Base-by-base conservation (phyloP, 2,888 invertebrate species). In the Caenorhabditis wallacei region DNA sequence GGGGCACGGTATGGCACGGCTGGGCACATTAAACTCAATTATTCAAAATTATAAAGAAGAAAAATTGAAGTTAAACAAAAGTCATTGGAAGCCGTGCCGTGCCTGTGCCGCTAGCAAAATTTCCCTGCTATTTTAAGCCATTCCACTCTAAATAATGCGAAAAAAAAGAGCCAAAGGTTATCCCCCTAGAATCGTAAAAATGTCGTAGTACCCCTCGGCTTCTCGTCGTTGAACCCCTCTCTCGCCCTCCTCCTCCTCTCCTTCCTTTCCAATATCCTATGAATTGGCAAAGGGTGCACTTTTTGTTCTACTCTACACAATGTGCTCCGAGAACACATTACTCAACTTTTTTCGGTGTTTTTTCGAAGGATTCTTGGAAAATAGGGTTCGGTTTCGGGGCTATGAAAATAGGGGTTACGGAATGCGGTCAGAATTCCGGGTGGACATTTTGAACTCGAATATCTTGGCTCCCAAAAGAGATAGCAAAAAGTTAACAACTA, bases 291-390 rank as follows among this genome's bases (percentile, higher is more conserved):
- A 35, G 16, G 24, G 63, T 63, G 59, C 59, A 59, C 40, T 59
- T 40, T 40, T 59, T 59, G 40, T 43, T 16, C 7, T 4, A 13
- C 26, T 22, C 11, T 1, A 37, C 10, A 2, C 10, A 48, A 59
- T 59, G 59, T 59, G 59, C 59, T 59, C 63, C 63, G 48, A 51
- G 64, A 66, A 48, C 64, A 66, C 64, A 66, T 66, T 66, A 66
- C 64, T 66, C 64, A 66, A 66, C 22, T 51, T 66, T 66, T 64
- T 66, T 20, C 11, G 11, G 0, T 16, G 18, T 54, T 22, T 54
- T 24, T 54, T 24, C 24, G n/a, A 13, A 2, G 46, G 2, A 48
- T 48, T 46, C 11, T 63, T 30, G 48, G 63, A 13, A 53, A 53
- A 24, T 43, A 35, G 30, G 22, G 11, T 11, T n/a, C 18, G 30